A percentile compares a stretch with the other conserved stretches of the same genome.
Evolutionary conservation across 2,113 vertebrate genomes (phyloP).

Genomic region (Morphnarchus princeps): DNA sequence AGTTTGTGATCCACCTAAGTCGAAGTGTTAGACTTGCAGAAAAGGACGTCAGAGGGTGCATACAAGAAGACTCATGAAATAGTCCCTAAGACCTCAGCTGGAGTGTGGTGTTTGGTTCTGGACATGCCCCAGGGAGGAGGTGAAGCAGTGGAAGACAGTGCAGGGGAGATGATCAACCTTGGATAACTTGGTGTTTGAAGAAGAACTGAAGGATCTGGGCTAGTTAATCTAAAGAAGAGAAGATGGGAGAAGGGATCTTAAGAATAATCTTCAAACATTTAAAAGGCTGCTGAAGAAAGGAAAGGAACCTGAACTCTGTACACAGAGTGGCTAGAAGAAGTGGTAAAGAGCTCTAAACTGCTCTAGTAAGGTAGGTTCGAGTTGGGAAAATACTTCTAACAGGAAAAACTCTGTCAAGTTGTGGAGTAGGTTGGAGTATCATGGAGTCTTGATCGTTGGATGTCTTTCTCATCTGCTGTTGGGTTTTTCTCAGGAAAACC

Average conservation of each 20-base stretch:
- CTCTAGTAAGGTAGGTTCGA: neutral
- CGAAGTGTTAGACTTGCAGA: neutral
- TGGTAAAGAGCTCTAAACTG: neutral
- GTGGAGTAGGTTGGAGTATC: neutral
- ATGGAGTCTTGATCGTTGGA: neutral
- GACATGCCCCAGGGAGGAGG: neutral
- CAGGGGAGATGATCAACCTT: neutral
- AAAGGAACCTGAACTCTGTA: neutral
- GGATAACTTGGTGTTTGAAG: neutral
- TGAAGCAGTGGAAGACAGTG: too few species aligned
- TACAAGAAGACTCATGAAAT: neutral
- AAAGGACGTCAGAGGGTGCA: neutral
- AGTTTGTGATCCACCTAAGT: neutral
- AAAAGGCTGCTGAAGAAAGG: neutral
- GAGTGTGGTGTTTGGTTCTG: neutral
- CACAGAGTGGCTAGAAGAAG: neutral
- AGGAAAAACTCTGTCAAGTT: neutral
- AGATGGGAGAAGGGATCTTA: neutral
- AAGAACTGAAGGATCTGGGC: neutral
- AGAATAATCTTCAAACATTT: neutral
- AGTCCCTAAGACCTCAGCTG: neutral
- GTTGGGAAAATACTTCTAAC: neutral
- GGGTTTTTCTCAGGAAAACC: neutral
- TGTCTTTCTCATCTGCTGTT: neutral
- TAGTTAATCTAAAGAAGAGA: neutral